Percentiles rank a stretch among this genome's conserved stretches.
These are phyloP conservation scores for Quadriops clusia DNA, from an alignment of 2,888 invertebrate species.

Conservation along the genomic window DNA sequence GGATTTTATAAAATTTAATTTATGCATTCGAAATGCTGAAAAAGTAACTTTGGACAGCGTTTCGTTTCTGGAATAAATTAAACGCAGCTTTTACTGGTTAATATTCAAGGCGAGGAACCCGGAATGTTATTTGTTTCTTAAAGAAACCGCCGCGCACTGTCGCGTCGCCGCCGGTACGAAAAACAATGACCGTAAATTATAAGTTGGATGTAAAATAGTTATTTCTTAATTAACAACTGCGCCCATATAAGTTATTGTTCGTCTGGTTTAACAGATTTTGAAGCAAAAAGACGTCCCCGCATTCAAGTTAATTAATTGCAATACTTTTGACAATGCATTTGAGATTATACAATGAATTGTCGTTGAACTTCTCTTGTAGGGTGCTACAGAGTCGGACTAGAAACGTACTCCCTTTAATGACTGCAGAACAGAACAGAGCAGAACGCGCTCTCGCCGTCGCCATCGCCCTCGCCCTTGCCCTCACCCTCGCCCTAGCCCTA, in stretches of 20 bases:
- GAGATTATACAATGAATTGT: constrained; percentile 17
- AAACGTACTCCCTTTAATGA: too few relatives aligned
- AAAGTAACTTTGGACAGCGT: constrained; percentile 3
- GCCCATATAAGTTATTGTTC: constrained; percentile 35
- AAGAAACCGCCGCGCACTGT: constrained; percentile 1
- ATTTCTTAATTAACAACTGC: constrained; percentile 37
- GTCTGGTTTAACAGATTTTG: constrained; percentile 27
- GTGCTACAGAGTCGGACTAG: too few relatives aligned
- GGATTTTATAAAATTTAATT: too few relatives aligned
- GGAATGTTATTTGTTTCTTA: constrained; percentile 14
- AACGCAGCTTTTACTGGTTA: constrained; percentile 1
- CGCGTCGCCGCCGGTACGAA: constrained; percentile 18
- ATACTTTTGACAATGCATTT: constrained; percentile 33
- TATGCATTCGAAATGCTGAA: constrained; percentile 1
- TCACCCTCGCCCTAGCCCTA: too few relatives aligned
- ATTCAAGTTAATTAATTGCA: constrained; percentile 31
- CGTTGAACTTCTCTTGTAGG: constrained; percentile 11
- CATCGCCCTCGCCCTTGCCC: constrained; percentile 6
- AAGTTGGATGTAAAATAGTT: constrained; percentile 22
- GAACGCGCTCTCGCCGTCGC: too few relatives aligned
- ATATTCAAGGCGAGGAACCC: constrained; percentile 15
- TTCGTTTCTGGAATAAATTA: background rate
- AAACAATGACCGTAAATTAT: constrained; percentile 19
- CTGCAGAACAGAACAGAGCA: too few relatives aligned
- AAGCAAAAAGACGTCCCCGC: constrained; percentile 20